Conservation (phyloP, 2,888 invertebrate genomes). For the Selenia dentaria region DNA sequence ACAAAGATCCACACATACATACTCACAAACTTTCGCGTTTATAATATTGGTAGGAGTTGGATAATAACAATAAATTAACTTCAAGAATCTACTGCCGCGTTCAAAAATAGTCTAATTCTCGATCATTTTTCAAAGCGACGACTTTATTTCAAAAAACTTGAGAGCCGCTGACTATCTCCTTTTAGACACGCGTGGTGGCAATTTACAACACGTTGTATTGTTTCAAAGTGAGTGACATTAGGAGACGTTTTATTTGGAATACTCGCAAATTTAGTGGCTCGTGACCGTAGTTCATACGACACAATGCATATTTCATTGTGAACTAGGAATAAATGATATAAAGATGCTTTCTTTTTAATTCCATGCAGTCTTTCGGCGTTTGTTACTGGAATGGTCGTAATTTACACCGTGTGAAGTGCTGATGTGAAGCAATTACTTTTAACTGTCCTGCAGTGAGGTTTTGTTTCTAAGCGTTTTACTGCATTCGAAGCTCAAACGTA, state of each 20-base stretch:
- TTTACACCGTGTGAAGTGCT: neutral
- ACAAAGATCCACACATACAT: no score
- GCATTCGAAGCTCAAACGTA: slow-evolving; percentile 11
- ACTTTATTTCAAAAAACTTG: no score
- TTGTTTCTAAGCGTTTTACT: slow-evolving; percentile 14
- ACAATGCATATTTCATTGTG: slow-evolving; percentile 19
- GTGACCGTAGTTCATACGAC: slow-evolving; percentile 10
- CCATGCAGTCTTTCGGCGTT: slow-evolving; percentile 7
- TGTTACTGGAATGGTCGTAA: slow-evolving; percentile 3
- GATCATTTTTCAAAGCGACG: no score
- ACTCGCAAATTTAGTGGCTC: slow-evolving; percentile 13
- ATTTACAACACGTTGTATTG: slow-evolving; percentile 24
- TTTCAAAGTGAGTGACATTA: slow-evolving; percentile 27
- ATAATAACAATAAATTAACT: no score
- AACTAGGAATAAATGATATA: slow-evolving; percentile 18
- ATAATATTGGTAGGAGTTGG: no score
- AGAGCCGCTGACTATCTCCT: slow-evolving; percentile 11
- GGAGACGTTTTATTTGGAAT: slow-evolving; percentile 22
- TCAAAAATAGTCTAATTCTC: no score
- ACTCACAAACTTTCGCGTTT: no score
- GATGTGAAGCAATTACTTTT: slow-evolving; percentile 10
- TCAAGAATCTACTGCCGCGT: no score
- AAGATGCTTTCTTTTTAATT: slow-evolving; percentile 12
- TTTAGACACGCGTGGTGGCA: slow-evolving; percentile 20
- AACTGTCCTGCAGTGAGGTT: slow-evolving; percentile 3